Evolutionary conservation across 2,113 vertebrate genomes (phyloP).

Genomic region (Aptenodytes forsteri): DNA sequence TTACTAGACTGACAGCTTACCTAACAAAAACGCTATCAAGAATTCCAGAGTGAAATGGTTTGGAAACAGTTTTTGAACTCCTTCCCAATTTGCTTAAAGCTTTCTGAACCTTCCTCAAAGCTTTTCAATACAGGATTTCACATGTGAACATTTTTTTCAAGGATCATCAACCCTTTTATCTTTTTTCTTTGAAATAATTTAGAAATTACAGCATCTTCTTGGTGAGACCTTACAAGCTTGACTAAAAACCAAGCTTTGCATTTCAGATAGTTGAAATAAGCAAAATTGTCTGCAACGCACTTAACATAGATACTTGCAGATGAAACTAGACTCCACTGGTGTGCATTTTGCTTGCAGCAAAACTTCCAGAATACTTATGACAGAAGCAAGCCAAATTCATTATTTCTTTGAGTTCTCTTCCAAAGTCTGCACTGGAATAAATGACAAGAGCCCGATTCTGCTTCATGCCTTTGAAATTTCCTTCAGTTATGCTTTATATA

Average conservation of each 20-base stretch:
- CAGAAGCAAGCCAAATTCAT: background rate
- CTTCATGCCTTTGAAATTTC: background rate
- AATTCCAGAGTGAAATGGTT: background rate
- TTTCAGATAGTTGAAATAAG: background rate
- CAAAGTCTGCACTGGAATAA: background rate
- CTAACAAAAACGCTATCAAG: background rate
- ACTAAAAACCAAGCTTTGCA: background rate
- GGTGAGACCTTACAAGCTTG: background rate
- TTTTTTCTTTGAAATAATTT: background rate
- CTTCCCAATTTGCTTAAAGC: background rate
- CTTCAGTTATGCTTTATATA: background rate
- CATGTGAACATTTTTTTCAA: background rate
- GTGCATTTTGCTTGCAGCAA: background rate
- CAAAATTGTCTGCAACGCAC: background rate
- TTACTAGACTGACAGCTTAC: background rate
- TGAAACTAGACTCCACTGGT: background rate
- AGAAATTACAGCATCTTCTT: background rate
- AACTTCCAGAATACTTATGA: background rate
- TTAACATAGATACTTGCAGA: background rate
- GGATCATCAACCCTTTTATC: background rate
- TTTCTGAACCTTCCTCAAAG: background rate
- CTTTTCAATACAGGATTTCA: background rate
- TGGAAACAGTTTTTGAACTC: background rate
- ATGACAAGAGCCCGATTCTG: background rate
- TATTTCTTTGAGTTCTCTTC: background rate